phyloP scores from a whole-genome alignment of 2,888 invertebrate species.

The Dryobota labecula region DNA sequence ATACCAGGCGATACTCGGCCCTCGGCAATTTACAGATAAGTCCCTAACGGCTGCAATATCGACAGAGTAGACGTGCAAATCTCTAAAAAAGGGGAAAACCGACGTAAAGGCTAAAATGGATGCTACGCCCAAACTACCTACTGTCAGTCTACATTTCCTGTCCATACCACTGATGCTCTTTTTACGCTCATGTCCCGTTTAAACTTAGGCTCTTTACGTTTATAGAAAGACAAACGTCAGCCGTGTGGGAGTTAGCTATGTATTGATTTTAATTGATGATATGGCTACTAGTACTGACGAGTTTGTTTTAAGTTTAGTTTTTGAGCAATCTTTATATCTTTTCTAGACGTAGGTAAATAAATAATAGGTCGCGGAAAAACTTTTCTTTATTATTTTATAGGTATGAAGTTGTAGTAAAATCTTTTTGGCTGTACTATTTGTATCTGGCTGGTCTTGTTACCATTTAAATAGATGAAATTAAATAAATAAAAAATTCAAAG shows the following conservation, averaged over 20 bases:
- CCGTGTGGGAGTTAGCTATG: background rate
- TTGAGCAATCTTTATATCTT: background rate
- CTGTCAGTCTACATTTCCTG: constrained; percentile 69
- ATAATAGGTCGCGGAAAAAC: too few relatives aligned
- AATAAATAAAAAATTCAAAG: too few relatives aligned
- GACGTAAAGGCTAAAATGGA: constrained; percentile 57
- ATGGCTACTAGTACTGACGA: background rate
- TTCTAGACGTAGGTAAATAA: background rate
- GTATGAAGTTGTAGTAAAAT: too few relatives aligned
- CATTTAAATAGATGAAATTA: too few relatives aligned
- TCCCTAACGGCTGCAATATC: constrained; percentile 70
- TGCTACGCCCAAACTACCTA: constrained; percentile 58
- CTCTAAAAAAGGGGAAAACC: constrained; percentile 71
- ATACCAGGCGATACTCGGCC: constrained; percentile 47
- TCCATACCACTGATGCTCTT: constrained; percentile 37
- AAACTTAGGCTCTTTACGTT: constrained; percentile 26
- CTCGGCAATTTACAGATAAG: constrained; percentile 65
- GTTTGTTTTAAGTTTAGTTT: background rate
- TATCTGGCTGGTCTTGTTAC: too few relatives aligned
- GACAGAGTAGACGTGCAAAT: constrained; percentile 74
- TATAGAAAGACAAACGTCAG: constrained; percentile 26
- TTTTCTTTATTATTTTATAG: too few relatives aligned
- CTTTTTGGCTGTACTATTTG: too few relatives aligned
- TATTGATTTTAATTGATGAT: background rate
- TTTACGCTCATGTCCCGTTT: constrained; percentile 49